Evolutionary conservation across 2,888 invertebrate species (phyloP), one percentile per base, ranked within the genome.

Genomic region (Macrosiphum euphorbiae): DNA sequence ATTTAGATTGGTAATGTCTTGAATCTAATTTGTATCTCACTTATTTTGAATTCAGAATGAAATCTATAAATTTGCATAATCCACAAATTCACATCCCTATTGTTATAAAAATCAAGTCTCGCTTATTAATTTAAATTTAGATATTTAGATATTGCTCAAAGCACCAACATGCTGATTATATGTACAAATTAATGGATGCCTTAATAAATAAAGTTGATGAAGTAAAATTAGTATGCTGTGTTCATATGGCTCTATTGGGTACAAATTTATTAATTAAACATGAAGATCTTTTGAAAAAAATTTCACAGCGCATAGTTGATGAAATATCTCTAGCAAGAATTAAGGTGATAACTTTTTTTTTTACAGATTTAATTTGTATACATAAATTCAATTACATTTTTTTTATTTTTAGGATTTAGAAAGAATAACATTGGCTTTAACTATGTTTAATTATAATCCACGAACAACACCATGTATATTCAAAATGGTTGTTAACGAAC

Each of bases 161-260:
- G 8, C 89, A 55, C 20, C n/a, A 47, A 41, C 52, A 91, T 78
- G 47, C 58, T 50, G 90, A 92, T 67, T 50, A 24, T 13, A 91
- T 94, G 91, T 84, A 26, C n/a, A 52, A 89, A 58, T 44, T 94
- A 13, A 88, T 94, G 58, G 78, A 93, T 50, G n/a, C 3, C 8
- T 85, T 95, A 78, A 26, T 47, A 41, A 26, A 90, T 44, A 55
- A 55, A 50, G 86, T 94, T 20, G 94, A 95, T 55, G 44, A 94
- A 55, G 91, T 94, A 50, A 1, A 88, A 20, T 28, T 92, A 28
- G n/a, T 91, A 7, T 93, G 94, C 52, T 94, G 94, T 88, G 58
- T 85, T 0, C 94, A 95, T 90, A 94, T 94, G 35, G 94, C 94
- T 87, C 41, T 94, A 24, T 87, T 95, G 50, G 94, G 94, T 52